phyloP scores from a whole-genome alignment of 2,888 invertebrate species.

The Drosophila mulleri region DNA sequence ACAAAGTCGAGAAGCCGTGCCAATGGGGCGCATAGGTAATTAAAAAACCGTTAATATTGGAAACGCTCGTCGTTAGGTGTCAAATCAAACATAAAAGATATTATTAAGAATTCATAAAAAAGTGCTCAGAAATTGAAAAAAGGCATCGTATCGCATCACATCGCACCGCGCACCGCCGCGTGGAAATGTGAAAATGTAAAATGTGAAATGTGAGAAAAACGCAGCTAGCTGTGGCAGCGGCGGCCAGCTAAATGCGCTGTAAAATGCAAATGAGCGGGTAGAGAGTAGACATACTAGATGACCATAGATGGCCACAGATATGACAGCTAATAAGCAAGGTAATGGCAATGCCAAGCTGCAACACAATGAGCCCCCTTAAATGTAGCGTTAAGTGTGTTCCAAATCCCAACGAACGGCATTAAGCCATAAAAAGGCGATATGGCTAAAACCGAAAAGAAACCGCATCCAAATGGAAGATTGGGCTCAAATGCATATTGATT shows the following conservation, averaged over 20 bases:
- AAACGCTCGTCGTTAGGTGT: constrained; percentile 75
- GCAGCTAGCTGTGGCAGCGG: constrained; percentile 31
- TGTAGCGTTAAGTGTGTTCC: constrained; percentile 80
- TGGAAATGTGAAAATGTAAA: constrained; percentile 10
- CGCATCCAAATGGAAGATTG: constrained; percentile 62
- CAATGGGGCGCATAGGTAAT: constrained; percentile 67
- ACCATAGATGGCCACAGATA: constrained; percentile 49
- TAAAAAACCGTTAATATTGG: constrained; percentile 79
- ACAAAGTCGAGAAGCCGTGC: constrained; percentile 57
- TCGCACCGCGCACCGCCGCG: constrained; percentile 6
- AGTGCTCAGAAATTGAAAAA: constrained; percentile 61
- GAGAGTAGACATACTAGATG: constrained; percentile 40
- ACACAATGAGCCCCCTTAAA: constrained; percentile 55
- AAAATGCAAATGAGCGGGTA: constrained; percentile 70
- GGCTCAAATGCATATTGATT: constrained; percentile 81
- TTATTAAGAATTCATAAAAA: constrained; percentile 77
- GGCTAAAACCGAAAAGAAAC: constrained; percentile 55
- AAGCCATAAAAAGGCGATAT: constrained; percentile 78
- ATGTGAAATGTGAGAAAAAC: constrained; percentile 71
- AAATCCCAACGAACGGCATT: constrained; percentile 77
- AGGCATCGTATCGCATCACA: constrained; percentile 9
- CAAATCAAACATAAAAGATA: constrained; percentile 82
- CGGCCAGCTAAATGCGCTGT: constrained; percentile 49
- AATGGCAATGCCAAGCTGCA: constrained; percentile 50
- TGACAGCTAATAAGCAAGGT: constrained; percentile 68